Conservation (phyloP, 2,888 invertebrate genomes). For the Holacanthella duospinosa region DNA sequence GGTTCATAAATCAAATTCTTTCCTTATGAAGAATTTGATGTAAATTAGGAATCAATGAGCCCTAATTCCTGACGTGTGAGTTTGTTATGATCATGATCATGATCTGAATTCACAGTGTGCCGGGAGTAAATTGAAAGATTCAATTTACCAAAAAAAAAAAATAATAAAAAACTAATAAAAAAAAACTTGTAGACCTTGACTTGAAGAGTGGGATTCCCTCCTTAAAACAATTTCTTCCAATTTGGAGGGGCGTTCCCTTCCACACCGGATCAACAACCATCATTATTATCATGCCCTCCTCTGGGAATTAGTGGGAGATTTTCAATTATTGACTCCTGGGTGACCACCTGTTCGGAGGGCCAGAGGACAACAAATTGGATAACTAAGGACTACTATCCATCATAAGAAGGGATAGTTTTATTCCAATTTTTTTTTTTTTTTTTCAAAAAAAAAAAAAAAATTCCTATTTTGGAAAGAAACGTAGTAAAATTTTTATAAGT, state of each 20-base stretch:
- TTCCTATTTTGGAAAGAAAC: no score
- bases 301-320: background rate
- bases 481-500: no score
- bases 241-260: background rate
- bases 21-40: background rate
- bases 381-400: no score
- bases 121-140: no score
- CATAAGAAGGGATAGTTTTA: no score
- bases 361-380: background rate
- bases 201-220: no score
- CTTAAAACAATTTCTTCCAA: slow-evolving; percentile 3
- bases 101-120: background rate
- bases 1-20: no score
- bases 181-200: no score
- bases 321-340: background rate
- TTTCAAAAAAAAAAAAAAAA: no score
- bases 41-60: background rate
- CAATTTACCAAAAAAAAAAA: no score
- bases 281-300: background rate
- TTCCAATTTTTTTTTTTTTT: no score
- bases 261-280: background rate
- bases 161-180: no score
- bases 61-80: background rate
- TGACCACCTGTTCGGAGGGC: background rate
- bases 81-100: background rate